Evolutionary conservation across 92 coral and sea anemone genomes (phyloP), one percentile per base, ranked within the genome.

Genomic region (Micromussa lordhowensis): DNA sequence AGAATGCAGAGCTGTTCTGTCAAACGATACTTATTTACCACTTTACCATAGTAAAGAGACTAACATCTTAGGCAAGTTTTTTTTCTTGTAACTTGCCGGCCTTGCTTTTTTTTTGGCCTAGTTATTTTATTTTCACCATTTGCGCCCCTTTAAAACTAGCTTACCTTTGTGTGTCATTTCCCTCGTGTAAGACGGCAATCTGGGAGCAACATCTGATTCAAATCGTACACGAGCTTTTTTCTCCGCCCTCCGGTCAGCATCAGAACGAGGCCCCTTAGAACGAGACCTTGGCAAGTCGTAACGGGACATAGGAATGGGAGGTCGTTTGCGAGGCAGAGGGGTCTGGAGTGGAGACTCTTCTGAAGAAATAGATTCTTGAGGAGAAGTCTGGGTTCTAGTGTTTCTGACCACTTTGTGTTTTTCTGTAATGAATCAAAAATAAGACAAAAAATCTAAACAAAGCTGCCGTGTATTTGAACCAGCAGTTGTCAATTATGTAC

Each of bases 321-420:
- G 98, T 19, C 94, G 90, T 90, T 93, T 98, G n/a, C 99, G 90
- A 22, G 99, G 99, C 21, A 96, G 96, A 38, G 99, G 99, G 44
- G 99, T 98, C 96, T 96, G 98, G 44, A 98, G 94, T 17, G 93
- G 95, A 24, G 98, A 91, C 51, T 93, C 98, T 17, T 88, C 83
- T 2, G 95, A 90, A 19, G 90, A 89, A 75, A 85, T 28, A 4
- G 98, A 92, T 30, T 96, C 95, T 73, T 96, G 98, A 12, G 96
- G 98, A 38, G 99, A 94, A 40, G 98, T 96, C 79, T 96, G 99
- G 24, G 98, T 98, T 73, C 91, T 93, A 29, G 97, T 89, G 74
- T 95, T 95, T 84, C 93, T 89, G 30, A 95, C 93, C 28, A 91
- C 54, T 80, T 91, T 98, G 79, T 91, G 89, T 77, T 85, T 94